Percentiles rank a stretch among this genome's conserved stretches.
These are phyloP conservation scores for Ophion slaviceki DNA, from an alignment of 2,888 invertebrate species.

Conservation along the genomic window DNA sequence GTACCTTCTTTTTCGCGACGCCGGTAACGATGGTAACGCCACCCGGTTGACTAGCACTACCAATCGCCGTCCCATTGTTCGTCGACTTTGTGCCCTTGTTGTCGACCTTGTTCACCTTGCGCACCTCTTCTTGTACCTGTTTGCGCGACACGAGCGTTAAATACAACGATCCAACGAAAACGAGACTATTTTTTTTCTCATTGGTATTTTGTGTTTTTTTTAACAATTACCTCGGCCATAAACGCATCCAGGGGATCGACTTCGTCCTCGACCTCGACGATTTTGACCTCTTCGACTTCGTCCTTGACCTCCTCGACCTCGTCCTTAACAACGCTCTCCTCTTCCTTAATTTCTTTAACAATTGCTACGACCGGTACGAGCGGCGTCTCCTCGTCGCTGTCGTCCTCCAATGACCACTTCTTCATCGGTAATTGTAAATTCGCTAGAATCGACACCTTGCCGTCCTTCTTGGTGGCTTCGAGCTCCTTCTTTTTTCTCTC, in stretches of 20 bases:
- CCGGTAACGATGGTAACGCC: constrained; percentile 93
- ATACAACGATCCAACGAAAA: background rate
- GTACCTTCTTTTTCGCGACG: constrained; percentile 91
- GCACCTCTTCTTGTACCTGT: constrained; percentile 90
- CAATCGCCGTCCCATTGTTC: constrained; percentile 83
- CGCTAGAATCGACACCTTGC: constrained; percentile 87
- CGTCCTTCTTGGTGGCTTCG: constrained; percentile 91
- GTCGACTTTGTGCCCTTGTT: constrained; percentile 85
- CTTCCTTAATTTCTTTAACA: constrained; percentile 85
- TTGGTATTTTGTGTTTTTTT: background rate
- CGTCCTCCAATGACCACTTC: constrained; percentile 98
- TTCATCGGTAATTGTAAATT: constrained; percentile 87
- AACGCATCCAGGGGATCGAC: constrained; percentile 98
- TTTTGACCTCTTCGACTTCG: constrained; percentile 74
- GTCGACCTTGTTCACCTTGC: constrained; percentile 91
- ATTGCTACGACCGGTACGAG: constrained; percentile 77
- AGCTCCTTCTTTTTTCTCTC: constrained; percentile 95
- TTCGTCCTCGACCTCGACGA: constrained; percentile 88
- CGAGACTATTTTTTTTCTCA: background rate
- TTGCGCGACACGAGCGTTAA: background rate
- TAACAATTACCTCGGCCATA: constrained; percentile 90
- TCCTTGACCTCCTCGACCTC: constrained; percentile 79
- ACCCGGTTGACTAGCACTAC: constrained; percentile 76
- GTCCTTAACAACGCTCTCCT: constrained; percentile 78
- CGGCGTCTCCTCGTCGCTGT: constrained; percentile 90